Evolutionary conservation across 2,797 vertebrate species (phyloP).

Genomic region (Arremon brunneinucha): DNA sequence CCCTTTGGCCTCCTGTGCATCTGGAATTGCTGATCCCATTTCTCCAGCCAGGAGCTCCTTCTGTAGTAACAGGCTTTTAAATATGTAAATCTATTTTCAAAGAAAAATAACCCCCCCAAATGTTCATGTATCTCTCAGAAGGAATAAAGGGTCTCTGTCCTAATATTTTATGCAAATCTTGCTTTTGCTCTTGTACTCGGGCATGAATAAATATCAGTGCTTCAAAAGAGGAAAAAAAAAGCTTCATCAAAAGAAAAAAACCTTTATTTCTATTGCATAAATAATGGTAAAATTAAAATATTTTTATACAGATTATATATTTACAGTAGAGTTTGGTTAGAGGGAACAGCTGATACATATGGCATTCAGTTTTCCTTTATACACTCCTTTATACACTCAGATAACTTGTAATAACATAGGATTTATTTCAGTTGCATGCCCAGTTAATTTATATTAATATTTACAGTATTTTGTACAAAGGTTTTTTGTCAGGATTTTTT

Average conservation of each 20-base stretch:
- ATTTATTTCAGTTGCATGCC: slow-evolving; percentile 85
- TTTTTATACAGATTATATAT: slow-evolving; percentile 91
- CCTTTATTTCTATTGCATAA: slow-evolving; percentile 92
- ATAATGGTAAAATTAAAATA: slow-evolving; percentile 85
- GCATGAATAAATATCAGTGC: slow-evolving; percentile 8
- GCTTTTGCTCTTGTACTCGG: not conserved
- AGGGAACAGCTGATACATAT: slow-evolving; percentile 79
- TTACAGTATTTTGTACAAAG: slow-evolving; percentile 77
- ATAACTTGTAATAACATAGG: slow-evolving; percentile 72
- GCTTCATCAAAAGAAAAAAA: slow-evolving; percentile 76
- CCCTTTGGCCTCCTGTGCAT: not conserved
- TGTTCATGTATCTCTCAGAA: not conserved
- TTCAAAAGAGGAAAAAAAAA: not conserved
- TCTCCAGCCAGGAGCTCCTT: not conserved
- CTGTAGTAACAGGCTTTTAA: slow-evolving; percentile 13
- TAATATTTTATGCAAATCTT: slow-evolving; percentile 52
- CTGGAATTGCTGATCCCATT: not conserved
- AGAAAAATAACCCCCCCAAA: not conserved
- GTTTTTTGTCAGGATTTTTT: not conserved
- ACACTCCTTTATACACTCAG: slow-evolving; percentile 76
- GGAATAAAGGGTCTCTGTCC: slow-evolving; percentile 8
- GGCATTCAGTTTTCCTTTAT: slow-evolving; percentile 79
- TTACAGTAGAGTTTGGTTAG: slow-evolving; percentile 86
- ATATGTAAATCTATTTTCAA: slow-evolving; percentile 57
- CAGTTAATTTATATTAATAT: slow-evolving; percentile 78